phyloP scores from a whole-genome alignment of 2,113 vertebrate genomes.

The Leptosomus discolor region DNA sequence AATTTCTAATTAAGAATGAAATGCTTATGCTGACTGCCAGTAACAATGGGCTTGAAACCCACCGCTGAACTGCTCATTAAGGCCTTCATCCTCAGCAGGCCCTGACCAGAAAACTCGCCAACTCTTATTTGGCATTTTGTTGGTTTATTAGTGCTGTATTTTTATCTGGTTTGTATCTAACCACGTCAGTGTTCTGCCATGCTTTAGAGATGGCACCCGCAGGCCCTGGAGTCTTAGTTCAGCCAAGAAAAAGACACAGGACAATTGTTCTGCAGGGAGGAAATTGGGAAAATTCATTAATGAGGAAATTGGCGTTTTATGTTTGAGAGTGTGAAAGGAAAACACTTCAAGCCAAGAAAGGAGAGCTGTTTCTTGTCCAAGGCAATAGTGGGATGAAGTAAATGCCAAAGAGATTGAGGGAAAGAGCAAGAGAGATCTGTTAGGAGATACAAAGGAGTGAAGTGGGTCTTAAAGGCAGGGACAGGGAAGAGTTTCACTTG shows the following conservation, averaged over 20 bases:
- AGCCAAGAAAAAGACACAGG: background rate
- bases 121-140: background rate
- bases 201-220: background rate
- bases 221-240: background rate
- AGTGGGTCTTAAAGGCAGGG: background rate
- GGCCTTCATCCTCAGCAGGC: background rate
- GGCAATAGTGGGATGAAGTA: background rate
- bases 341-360: background rate
- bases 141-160: background rate
- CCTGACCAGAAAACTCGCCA: background rate
- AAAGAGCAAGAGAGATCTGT: background rate
- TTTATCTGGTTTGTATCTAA: background rate
- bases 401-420: background rate
- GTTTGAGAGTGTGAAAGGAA: background rate
- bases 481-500: background rate
- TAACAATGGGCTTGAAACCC: background rate
- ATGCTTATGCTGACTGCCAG: background rate
- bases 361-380: background rate
- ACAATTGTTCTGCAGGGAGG: background rate
- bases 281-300: background rate
- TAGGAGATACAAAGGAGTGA: background rate
- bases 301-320: background rate
- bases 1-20: background rate
- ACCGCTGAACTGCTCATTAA: background rate
- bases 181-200: background rate